phyloP scores from a whole-genome alignment of 2,888 invertebrate species.

The Diabrotica balteata region DNA sequence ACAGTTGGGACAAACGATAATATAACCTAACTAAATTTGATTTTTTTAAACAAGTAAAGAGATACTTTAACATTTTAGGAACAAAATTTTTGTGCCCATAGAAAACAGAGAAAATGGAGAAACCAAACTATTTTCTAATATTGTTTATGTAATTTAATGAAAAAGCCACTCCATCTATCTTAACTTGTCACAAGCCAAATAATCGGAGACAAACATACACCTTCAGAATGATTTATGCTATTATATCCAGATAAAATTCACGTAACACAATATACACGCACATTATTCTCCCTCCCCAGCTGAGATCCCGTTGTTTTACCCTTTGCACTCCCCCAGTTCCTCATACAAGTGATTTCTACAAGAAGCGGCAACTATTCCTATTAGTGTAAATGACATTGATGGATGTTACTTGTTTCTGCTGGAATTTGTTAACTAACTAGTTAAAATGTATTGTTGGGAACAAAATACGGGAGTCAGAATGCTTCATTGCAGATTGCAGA shows the following conservation, averaged over 20 bases:
- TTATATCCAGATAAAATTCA: conserved; percentile 21
- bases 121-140: too few species aligned
- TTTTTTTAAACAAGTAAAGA: too few species aligned
- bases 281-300: conserved; percentile 22
- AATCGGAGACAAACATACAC: conserved; percentile 12
- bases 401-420: conserved; percentile 39
- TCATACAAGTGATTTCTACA: background rate
- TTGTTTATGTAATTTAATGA: too few species aligned
- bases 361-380: conserved; percentile 34
- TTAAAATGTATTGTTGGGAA: conserved; percentile 36
- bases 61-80: too few species aligned
- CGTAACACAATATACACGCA: conserved; percentile 17
- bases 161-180: conserved; percentile 20
- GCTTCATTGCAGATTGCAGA: background rate
- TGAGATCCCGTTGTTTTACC: conserved; percentile 1
- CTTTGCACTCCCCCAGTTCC: conserved; percentile 6
- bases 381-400: conserved; percentile 42
- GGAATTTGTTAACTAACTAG: conserved; percentile 39
- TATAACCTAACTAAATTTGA: too few species aligned
- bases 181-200: background rate
- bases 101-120: too few species aligned
- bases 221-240: conserved; percentile 10
- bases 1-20: too few species aligned
- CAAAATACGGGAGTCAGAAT: conserved; percentile 1
- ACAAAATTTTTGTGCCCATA: too few species aligned